A percentile compares a stretch with the other conserved stretches of the same genome.
Evolutionary conservation across 2,113 vertebrate genomes (phyloP).

Genomic region (Neolamprologus modestus): DNA sequence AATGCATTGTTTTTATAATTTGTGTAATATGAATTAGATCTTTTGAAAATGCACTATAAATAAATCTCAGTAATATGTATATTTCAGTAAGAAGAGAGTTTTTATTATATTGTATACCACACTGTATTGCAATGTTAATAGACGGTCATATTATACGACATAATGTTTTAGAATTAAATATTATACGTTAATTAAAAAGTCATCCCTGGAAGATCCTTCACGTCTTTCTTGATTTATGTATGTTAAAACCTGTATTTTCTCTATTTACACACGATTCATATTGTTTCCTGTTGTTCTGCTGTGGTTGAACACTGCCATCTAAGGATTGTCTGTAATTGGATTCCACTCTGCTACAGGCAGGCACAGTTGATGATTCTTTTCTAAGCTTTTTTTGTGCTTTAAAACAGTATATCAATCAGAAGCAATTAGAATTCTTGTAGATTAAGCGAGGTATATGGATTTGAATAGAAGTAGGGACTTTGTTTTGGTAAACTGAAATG

Average conservation of each 20-base stretch:
- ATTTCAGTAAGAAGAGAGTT: background rate
- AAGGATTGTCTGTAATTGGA: constrained; percentile 42
- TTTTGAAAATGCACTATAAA: background rate
- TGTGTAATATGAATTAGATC: background rate
- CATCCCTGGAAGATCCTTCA: background rate
- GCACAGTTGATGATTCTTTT: background rate
- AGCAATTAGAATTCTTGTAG: background rate
- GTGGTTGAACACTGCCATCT: constrained; percentile 67
- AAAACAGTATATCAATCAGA: background rate
- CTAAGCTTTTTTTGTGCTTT: background rate
- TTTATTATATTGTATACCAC: background rate
- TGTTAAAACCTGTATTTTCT: background rate
- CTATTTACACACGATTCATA: background rate
- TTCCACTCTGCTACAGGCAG: constrained; percentile 3
- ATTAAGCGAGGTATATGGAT: background rate
- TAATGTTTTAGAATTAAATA: background rate
- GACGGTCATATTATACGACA: background rate
- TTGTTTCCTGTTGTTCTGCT: constrained; percentile 15
- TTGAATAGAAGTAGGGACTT: background rate
- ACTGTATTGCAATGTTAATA: background rate
- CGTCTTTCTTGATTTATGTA: background rate
- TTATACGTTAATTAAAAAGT: background rate
- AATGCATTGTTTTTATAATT: background rate
- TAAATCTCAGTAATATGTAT: background rate
- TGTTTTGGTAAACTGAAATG: background rate